phyloP scores from a whole-genome alignment of 2,797 vertebrate species.

The Otolemur crassicaudatus region DNA sequence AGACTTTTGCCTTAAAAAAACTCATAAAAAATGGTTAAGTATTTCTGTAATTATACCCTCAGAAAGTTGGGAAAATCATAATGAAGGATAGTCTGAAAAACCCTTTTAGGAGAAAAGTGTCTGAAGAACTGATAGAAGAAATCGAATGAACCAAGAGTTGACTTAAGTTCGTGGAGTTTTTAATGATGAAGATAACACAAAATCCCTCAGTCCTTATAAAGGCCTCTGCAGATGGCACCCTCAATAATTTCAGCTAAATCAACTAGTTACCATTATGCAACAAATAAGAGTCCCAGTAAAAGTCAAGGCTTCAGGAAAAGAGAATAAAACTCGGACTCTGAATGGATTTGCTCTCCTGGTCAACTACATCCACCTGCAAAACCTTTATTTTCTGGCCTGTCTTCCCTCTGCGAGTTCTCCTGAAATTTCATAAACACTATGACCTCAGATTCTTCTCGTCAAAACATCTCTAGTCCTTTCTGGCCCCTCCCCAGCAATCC shows the following conservation, averaged over 20 bases:
- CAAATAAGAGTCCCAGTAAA: not conserved
- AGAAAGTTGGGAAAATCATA: slow-evolving; percentile 38
- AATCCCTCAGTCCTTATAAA: not conserved
- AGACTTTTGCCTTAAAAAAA: not conserved
- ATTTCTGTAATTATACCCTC: slow-evolving; percentile 45
- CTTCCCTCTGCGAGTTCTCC: not conserved
- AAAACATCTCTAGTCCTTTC: not conserved
- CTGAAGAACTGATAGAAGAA: not conserved
- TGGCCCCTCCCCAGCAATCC: not conserved
- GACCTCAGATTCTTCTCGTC: not conserved
- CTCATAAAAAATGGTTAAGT: slow-evolving; percentile 27
- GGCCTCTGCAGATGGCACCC: not conserved
- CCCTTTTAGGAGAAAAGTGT: slow-evolving; percentile 54
- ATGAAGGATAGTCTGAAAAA: slow-evolving; percentile 38
- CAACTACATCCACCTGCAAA: not conserved
- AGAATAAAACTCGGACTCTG: not conserved
- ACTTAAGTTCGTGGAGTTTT: not conserved
- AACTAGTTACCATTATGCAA: not conserved
- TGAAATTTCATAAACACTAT: not conserved
- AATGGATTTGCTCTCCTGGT: not conserved
- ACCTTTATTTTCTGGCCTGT: not conserved
- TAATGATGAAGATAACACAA: not conserved
- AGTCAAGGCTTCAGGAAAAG: slow-evolving; percentile 16
- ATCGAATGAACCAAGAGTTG: not conserved
- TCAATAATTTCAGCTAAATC: not conserved